Base-by-base conservation (phyloP, 1,140 invertebrate species). In the Wasmannia auropunctata region DNA sequence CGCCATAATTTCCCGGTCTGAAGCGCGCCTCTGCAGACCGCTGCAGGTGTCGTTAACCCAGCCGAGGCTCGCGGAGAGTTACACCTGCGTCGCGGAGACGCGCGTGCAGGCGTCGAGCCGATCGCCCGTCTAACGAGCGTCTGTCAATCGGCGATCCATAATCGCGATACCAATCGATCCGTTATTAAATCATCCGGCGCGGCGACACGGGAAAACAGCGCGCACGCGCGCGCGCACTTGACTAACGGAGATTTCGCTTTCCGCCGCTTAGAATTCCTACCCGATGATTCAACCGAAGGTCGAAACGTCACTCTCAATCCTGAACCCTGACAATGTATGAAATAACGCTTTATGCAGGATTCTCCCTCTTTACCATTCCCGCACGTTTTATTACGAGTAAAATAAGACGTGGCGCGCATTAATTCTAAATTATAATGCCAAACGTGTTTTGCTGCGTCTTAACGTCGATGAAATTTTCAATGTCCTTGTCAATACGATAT, bases 1-100 rank as follows among this genome's bases (percentile, higher is more conserved):
- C 88, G 88, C 67, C 87, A 63, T 89, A 88, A 89, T 88, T 89
- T 83, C 87, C 84, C 67, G 37, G 81, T 79, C 54, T 85, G 79
- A 25, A 77, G 72, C 79, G 74, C 43, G n/a, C 62, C 28, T 63
- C 14, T n/a, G n/a, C n/a, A n/a, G n/a, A n/a, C n/a, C 74, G 69
- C 37, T 58, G 88, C 88, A 89, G 88, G 87, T 89, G 88, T 89
- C 88, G 88, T 89, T 88, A 76, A 88, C 76, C 87, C n/a, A n/a
- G n/a, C n/a, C 62, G 74, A 28, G n/a, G 58, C 31, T 56, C 86
- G 76, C 43, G n/a, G n/a, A n/a, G n/a, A 40, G 43, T 85, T 77
- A 77, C 81, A 85, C 74, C 81, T 67, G 76, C 62, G 25, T 40
- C 75, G 62, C 25, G 37, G 40, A 67, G 37, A 67, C 28, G 43